These are phyloP conservation scores for Temnothorax curvispinosus DNA, from an alignment of 1,140 invertebrate species.

Conservation along the genomic window DNA sequence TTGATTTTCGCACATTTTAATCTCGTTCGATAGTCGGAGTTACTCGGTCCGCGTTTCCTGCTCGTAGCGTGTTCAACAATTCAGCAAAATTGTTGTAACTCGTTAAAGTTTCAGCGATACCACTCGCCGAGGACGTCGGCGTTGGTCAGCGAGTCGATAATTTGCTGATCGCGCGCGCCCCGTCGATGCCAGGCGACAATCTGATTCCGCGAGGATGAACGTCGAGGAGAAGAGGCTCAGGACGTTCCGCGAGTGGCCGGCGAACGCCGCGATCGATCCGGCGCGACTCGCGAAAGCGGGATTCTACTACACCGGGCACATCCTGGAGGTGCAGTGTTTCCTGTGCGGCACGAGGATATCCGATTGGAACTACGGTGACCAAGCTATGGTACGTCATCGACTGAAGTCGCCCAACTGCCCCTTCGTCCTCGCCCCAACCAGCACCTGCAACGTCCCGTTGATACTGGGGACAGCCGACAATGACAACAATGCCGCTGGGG, in stretches of 20 bases:
- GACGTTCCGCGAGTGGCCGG: conserved; percentile 91
- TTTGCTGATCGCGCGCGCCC: no score
- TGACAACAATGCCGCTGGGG: not conserved
- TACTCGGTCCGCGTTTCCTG: not conserved
- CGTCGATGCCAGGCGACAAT: not conserved
- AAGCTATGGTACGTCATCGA: conserved; percentile 89
- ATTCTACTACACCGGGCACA: conserved; percentile 91
- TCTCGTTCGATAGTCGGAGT: not conserved
- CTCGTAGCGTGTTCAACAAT: not conserved
- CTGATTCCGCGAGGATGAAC: conserved; percentile 86
- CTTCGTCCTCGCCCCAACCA: conserved; percentile 89
- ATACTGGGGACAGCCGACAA: conserved; percentile 65
- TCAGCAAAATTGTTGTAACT: not conserved
- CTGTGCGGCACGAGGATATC: conserved; percentile 90
- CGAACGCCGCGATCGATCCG: conserved; percentile 88
- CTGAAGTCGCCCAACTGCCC: conserved; percentile 89
- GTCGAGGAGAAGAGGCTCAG: conserved; percentile 89
- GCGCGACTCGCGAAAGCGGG: conserved; percentile 91
- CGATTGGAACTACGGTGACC: conserved; percentile 92
- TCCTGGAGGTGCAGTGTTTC: conserved; percentile 91
- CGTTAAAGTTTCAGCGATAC: no score
- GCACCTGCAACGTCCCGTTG: conserved; percentile 89
- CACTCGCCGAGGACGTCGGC: no score
- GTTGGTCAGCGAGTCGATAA: no score
- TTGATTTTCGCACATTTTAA: not conserved